Evolutionary conservation across 2,797 vertebrate species (phyloP).

Genomic region (Peromyscus attwateri): DNA sequence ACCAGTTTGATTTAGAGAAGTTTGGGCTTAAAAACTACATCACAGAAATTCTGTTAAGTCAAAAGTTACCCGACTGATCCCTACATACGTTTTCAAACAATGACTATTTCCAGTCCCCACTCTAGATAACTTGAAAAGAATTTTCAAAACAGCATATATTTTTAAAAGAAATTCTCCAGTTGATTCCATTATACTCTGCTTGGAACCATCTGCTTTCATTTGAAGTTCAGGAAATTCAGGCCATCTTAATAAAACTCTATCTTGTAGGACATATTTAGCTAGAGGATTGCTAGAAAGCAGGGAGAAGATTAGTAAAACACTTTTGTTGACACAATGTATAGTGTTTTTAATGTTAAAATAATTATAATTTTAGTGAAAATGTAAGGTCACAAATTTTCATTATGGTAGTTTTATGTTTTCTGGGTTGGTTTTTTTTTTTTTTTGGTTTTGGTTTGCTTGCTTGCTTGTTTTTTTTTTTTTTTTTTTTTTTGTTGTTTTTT

Average conservation of each 20-base stretch:
- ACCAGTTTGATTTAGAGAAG: neutral
- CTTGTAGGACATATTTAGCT: neutral
- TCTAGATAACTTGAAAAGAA: neutral
- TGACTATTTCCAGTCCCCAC: neutral
- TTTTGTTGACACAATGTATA: neutral
- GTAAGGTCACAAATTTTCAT: neutral
- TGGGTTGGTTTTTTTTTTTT: neutral
- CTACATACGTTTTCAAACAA: neutral
- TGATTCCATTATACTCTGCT: neutral
- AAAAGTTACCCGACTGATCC: neutral
- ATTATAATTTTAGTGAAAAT: neutral
- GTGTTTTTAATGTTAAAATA: neutral
- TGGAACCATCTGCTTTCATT: neutral
- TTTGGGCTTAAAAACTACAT: neutral
- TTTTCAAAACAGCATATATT: neutral
- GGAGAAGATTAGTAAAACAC: neutral
- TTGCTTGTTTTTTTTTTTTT: neutral
- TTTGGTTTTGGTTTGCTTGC: neutral
- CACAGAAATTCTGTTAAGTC: neutral
- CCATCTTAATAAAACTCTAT: neutral
- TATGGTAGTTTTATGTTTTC: neutral
- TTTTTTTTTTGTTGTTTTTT: too few species aligned
- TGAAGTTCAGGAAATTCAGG: conserved; percentile 12
- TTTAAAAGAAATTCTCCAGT: neutral
- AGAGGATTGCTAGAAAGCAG: neutral